These are phyloP conservation scores for Hydrotaea cyrtoneurina DNA, from an alignment of 2,888 invertebrate genomes.

Conservation along the genomic window DNA sequence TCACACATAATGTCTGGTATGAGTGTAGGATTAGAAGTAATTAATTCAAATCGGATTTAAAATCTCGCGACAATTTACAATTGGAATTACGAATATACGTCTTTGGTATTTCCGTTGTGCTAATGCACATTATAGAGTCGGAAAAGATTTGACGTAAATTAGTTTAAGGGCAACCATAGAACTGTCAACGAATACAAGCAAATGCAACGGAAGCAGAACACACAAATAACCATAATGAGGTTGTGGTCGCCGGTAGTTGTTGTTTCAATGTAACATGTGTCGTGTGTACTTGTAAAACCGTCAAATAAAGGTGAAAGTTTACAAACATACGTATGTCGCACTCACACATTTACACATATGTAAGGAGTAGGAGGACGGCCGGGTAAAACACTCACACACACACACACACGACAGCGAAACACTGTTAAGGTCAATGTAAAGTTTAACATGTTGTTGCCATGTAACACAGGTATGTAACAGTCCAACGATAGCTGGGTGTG, in stretches of 20 bases:
- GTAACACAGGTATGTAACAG: neutral
- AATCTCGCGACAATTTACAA: neutral
- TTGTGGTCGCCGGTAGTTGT: conserved; percentile 19
- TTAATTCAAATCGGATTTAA: conserved; percentile 42
- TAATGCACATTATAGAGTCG: neutral
- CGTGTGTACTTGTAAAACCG: neutral
- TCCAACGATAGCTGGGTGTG: neutral
- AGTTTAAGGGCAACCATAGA: conserved; percentile 61
- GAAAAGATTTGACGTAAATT: conserved; percentile 41
- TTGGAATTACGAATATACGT: neutral
- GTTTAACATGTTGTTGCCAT: conserved; percentile 42
- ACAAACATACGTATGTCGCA: neutral
- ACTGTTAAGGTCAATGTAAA: conserved; percentile 64
- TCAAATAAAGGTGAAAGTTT: conserved; percentile 31
- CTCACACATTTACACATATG: neutral
- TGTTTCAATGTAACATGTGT: neutral
- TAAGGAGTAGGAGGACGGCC: neutral
- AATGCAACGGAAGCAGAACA: conserved; percentile 26
- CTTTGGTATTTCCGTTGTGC: neutral
- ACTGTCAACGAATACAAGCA: conserved; percentile 22
- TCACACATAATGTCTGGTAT: too few species aligned
- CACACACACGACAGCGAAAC: conserved; percentile 10
- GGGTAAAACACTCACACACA: neutral
- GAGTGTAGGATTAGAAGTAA: conserved; percentile 50
- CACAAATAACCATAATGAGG: conserved; percentile 49